These are phyloP conservation scores for Poeciliopsis turneri DNA, from an alignment of 2,797 vertebrate genomes.

Conservation along the genomic window DNA sequence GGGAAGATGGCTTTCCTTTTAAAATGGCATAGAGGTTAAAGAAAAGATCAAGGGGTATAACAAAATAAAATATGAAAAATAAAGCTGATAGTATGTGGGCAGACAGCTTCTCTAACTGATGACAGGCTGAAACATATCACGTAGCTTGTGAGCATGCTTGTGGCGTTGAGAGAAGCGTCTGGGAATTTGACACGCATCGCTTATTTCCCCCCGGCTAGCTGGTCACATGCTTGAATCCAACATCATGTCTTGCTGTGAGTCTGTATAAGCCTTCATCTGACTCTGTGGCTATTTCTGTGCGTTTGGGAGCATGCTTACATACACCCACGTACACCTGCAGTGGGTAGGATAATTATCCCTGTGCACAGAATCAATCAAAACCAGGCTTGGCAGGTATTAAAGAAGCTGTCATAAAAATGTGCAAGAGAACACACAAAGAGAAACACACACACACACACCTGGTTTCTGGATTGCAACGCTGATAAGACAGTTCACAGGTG, in stretches of 20 bases:
- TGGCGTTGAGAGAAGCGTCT: constrained; percentile 44
- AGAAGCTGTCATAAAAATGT: constrained; percentile 55
- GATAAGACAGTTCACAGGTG: constrained; percentile 58
- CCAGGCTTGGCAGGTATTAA: constrained; percentile 59
- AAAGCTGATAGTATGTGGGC: constrained; percentile 18
- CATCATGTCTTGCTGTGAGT: constrained; percentile 28
- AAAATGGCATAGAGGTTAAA: neutral
- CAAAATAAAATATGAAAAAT: neutral
- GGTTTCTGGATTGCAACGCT: constrained; percentile 35
- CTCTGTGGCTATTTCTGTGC: constrained; percentile 10
- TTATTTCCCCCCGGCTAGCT: constrained; percentile 44
- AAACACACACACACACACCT: constrained; percentile 43
- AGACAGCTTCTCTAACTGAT: constrained; percentile 29
- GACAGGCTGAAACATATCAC: constrained; percentile 56
- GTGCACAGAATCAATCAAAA: constrained; percentile 40
- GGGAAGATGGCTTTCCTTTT: neutral
- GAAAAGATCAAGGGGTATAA: neutral
- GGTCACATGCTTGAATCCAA: constrained; percentile 36
- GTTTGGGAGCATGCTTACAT: constrained; percentile 1
- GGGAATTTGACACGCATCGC: constrained; percentile 41
- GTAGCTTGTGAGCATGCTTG: constrained; percentile 32
- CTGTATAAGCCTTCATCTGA: constrained; percentile 14
- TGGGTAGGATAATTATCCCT: constrained; percentile 39
- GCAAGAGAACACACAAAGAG: neutral
- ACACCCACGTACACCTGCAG: constrained; percentile 42